These are phyloP conservation scores for Dynastes hyllus DNA, from an alignment of 2,888 invertebrate genomes.

Conservation along the genomic window DNA sequence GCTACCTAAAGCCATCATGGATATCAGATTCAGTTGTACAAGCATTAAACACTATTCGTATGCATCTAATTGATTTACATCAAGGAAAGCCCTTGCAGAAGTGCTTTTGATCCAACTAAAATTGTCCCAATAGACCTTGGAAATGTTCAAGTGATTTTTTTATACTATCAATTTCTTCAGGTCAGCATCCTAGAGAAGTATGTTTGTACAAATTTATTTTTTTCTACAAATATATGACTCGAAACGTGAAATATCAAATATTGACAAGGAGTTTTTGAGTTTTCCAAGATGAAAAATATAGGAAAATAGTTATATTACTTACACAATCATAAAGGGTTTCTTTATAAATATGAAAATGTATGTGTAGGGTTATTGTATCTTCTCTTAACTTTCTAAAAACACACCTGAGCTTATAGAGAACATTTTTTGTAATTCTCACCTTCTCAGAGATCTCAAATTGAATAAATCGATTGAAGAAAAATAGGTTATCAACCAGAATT, in stretches of 20 bases:
- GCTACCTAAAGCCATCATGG: conserved; percentile 77
- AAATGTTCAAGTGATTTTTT: conserved; percentile 58
- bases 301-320: neutral
- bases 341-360: too few relatives aligned
- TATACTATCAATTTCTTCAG: too few relatives aligned
- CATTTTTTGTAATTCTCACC: too few relatives aligned
- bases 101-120: conserved; percentile 71
- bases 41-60: conserved; percentile 56
- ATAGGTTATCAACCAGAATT: neutral
- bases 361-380: too few relatives aligned
- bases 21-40: conserved; percentile 66
- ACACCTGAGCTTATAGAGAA: too few relatives aligned
- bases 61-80: conserved; percentile 68
- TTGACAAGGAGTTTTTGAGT: neutral
- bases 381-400: too few relatives aligned
- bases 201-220: too few relatives aligned
- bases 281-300: neutral
- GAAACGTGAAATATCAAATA: too few relatives aligned
- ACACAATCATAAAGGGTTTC: neutral
- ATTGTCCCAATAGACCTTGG: conserved; percentile 74
- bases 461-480: neutral
- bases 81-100: conserved; percentile 76
- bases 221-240: too few relatives aligned
- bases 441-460: too few relatives aligned
- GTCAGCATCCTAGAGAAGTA: too few relatives aligned